These are phyloP conservation scores for Festucalex cinctus DNA, from an alignment of 2,113 vertebrate species.

Conservation along the genomic window DNA sequence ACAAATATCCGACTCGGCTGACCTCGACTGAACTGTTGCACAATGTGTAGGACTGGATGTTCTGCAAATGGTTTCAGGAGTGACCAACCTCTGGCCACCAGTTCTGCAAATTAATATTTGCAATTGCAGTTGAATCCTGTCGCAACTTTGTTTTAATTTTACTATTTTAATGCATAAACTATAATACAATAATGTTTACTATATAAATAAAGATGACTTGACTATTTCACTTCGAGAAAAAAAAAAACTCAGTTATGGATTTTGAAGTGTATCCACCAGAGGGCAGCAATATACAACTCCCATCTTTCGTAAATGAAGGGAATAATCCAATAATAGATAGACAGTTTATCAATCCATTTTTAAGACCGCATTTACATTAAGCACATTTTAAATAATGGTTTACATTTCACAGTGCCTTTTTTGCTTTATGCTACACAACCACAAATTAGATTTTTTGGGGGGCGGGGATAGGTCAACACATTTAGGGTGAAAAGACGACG, in stretches of 20 bases:
- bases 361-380: neutral
- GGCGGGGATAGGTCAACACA: no score
- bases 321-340: neutral
- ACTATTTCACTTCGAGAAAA: no score
- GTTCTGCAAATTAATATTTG: no score
- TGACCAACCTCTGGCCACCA: no score
- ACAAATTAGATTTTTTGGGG: neutral
- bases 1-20: no score
- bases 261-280: constrained; percentile 45
- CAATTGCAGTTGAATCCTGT: no score
- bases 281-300: constrained; percentile 48
- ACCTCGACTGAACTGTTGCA: no score
- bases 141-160: no score
- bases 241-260: neutral
- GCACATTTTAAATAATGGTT: neutral
- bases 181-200: neutral
- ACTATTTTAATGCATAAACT: neutral
- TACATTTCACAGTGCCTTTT: neutral
- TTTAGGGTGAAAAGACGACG: no score
- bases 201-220: no score
- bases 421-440: neutral
- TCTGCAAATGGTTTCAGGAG: no score
- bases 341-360: neutral
- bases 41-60: no score
- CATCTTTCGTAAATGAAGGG: neutral